These are phyloP conservation scores for Lathamus discolor DNA, from an alignment of 2,113 vertebrate genomes.

Conservation along the genomic window DNA sequence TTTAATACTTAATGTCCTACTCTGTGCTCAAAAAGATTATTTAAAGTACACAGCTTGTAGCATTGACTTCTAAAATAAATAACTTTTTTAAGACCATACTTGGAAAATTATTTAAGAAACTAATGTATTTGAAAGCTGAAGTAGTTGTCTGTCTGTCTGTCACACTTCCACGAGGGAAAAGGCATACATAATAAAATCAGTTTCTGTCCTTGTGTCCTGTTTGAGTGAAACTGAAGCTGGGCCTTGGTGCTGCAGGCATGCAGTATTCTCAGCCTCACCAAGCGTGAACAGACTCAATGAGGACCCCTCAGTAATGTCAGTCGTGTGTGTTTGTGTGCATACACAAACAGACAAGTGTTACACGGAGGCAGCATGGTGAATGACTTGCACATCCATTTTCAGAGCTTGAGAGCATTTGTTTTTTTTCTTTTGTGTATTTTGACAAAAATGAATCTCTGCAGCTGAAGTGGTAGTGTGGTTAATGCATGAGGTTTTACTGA, in stretches of 20 bases:
- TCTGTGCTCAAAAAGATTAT: background rate
- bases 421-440: background rate
- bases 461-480: background rate
- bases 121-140: background rate
- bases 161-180: background rate
- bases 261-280: background rate
- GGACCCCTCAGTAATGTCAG: too few species aligned
- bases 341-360: background rate
- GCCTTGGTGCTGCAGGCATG: background rate
- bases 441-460: background rate
- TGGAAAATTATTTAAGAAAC: background rate
- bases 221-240: background rate
- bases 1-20: background rate
- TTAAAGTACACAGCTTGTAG: background rate
- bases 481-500: background rate
- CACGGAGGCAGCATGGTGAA: background rate
- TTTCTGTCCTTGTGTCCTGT: background rate
- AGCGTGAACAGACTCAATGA: rapidly evolving
- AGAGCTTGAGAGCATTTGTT: background rate
- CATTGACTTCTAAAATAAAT: background rate
- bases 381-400: background rate
- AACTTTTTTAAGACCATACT: background rate
- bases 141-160: background rate
- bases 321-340: rapidly evolving
- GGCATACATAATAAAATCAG: background rate